Conservation (phyloP, 2,113 vertebrate genomes). For the Chlorodrepanis virens region DNA sequence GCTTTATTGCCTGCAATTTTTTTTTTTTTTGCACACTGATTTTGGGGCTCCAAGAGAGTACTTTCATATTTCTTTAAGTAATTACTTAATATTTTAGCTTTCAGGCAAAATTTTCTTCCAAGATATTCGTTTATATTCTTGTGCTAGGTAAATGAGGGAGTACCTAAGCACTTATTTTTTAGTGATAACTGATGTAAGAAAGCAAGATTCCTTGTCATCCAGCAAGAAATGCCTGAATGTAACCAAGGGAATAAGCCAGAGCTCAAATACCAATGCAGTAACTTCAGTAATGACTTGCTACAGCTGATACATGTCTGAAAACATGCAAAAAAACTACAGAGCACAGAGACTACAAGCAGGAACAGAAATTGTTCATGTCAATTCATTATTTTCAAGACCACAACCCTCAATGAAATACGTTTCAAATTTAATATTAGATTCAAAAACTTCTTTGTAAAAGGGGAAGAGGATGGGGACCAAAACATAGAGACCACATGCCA, state of each 20-base stretch:
- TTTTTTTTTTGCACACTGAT: not conserved
- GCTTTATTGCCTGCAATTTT: not conserved
- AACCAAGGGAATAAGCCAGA: not conserved
- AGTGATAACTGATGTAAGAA: not conserved
- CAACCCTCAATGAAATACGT: not conserved
- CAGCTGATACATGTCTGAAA: not conserved
- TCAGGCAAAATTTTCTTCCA: not conserved
- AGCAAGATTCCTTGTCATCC: not conserved
- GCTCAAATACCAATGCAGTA: not conserved
- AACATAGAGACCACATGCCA: not conserved
- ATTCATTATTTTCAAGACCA: not conserved
- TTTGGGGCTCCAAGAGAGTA: not conserved
- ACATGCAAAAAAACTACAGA: not conserved
- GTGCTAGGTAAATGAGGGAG: not conserved
- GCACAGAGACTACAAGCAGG: not conserved
- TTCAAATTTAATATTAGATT: not conserved
- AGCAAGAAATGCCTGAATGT: not conserved
- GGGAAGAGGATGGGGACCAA: not conserved
- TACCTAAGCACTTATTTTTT: not conserved
- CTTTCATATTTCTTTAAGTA: not conserved
- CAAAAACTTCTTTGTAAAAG: not conserved
- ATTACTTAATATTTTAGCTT: not conserved
- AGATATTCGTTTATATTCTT: not conserved
- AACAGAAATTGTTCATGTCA: not conserved
- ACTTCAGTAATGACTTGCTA: not conserved